phyloP scores from a whole-genome alignment of 2,797 vertebrate species.

The Lerista edwardsae region DNA sequence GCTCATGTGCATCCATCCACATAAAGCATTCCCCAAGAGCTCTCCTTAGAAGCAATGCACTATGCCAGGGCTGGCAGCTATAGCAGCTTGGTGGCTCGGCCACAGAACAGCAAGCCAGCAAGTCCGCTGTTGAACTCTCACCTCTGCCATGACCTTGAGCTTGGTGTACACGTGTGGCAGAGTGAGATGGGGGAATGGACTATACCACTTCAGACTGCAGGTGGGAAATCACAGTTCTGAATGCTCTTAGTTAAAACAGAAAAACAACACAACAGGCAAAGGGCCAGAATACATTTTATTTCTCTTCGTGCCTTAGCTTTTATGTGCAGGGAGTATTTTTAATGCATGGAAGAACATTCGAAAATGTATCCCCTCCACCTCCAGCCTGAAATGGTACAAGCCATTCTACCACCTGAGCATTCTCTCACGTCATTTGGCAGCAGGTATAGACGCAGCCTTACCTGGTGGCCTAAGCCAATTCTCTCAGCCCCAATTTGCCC shows the following conservation, averaged over 20 bases:
- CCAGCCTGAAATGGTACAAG: background rate
- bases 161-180: background rate
- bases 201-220: background rate
- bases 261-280: background rate
- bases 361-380: background rate
- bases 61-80: background rate
- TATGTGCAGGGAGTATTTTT: background rate
- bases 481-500: too few relatives aligned
- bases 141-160: background rate
- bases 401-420: background rate
- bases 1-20: background rate
- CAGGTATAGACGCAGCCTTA: background rate
- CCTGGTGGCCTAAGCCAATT: too few relatives aligned
- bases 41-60: background rate
- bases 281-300: too few relatives aligned
- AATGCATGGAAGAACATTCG: background rate
- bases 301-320: background rate
- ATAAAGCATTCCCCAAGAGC: background rate
- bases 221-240: background rate
- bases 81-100: too few relatives aligned
- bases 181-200: background rate
- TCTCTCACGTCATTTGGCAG: background rate
- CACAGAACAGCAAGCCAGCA: background rate
- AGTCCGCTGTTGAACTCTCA: background rate
- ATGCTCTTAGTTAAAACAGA: too few relatives aligned